Evolutionary conservation across 2,888 invertebrate species (phyloP).

Genomic region (Melipona bicolor): DNA sequence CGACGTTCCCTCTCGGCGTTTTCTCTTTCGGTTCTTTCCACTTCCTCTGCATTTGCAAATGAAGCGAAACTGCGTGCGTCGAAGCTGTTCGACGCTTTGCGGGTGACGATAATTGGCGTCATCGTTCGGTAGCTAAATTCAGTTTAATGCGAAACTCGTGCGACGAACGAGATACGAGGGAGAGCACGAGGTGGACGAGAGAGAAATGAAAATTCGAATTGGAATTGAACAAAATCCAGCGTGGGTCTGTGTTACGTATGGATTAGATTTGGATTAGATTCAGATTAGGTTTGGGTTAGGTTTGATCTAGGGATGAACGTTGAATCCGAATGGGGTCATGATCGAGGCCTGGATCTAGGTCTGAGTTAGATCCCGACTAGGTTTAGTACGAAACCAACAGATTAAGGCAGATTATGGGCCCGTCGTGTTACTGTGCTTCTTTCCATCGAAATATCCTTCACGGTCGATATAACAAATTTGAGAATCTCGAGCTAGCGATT

Average conservation of each 20-base stretch:
- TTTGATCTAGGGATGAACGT: constrained; percentile 29
- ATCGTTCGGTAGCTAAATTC: background rate
- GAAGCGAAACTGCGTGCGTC: background rate
- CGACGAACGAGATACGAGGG: background rate
- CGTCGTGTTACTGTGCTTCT: no score
- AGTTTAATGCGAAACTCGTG: background rate
- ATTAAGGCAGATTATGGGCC: background rate
- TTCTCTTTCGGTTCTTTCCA: background rate
- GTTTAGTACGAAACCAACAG: background rate
- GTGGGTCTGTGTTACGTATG: background rate
- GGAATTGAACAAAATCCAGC: background rate
- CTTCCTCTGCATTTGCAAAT: background rate
- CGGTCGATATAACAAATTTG: background rate
- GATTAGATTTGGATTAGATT: constrained; percentile 40
- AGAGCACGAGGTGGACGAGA: no score
- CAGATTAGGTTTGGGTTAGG: constrained; percentile 34
- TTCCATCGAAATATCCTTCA: background rate
- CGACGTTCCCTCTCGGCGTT: constrained; percentile 38
- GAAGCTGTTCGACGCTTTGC: background rate
- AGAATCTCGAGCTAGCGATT: background rate
- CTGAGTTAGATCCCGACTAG: constrained; percentile 5
- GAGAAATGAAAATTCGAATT: background rate
- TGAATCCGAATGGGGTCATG: background rate
- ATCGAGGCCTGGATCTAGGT: background rate
- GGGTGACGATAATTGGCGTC: background rate